Percentiles rank a stretch among this genome's conserved stretches.
Evolutionary conservation across 2,888 invertebrate genomes (phyloP).

Genomic region (Pristionchus entomophagus): DNA sequence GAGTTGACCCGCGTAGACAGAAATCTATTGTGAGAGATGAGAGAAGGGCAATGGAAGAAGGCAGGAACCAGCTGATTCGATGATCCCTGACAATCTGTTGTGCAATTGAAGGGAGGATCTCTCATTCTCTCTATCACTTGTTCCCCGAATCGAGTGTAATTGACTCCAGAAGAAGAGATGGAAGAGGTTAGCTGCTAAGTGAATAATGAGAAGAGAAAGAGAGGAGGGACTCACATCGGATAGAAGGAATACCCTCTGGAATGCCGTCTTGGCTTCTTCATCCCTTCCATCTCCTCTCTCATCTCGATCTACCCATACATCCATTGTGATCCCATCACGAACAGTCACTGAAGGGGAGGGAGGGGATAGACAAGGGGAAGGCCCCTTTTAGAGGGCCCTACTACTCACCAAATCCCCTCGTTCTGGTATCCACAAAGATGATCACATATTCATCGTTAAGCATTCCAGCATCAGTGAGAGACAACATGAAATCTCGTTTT

Average conservation of each 20-base stretch:
- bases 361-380: neutral
- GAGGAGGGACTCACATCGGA: constrained; percentile 17
- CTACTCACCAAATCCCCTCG: constrained; percentile 53
- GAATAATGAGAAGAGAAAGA: neutral
- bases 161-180: constrained; percentile 41
- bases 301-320: constrained; percentile 32
- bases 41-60: neutral
- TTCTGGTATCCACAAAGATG: constrained; percentile 62
- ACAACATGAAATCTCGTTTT: constrained; percentile 51
- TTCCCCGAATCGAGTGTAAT: constrained; percentile 61
- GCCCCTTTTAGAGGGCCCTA: no score
- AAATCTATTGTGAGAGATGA: neutral
- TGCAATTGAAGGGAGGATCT: constrained; percentile 61
- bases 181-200: constrained; percentile 14
- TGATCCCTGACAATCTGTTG: constrained; percentile 49
- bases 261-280: constrained; percentile 6
- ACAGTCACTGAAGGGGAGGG: neutral
- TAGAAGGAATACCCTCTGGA: constrained; percentile 31
- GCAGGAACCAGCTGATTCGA: neutral
- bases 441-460: constrained; percentile 69
- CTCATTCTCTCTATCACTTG: constrained; percentile 60
- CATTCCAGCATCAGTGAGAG: constrained; percentile 58
- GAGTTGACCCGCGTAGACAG: constrained; percentile 58
- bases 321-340: constrained; percentile 2
- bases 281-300: constrained; percentile 28